These are phyloP conservation scores for Hoplodrina blanda DNA, from an alignment of 2,888 invertebrate genomes.

Conservation along the genomic window DNA sequence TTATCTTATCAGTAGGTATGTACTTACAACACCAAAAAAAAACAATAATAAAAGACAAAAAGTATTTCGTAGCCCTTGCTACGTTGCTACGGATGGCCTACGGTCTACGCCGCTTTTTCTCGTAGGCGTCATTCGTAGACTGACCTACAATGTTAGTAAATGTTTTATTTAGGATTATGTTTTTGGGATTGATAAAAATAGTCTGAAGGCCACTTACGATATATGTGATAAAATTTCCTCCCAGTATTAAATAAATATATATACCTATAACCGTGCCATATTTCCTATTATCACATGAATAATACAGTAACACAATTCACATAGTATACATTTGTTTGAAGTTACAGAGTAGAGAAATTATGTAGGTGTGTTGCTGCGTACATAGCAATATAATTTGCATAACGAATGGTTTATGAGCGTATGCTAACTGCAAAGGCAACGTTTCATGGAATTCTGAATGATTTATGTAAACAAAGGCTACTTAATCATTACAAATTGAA, in stretches of 20 bases:
- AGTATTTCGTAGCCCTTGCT: constrained; percentile 35
- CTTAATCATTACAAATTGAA: constrained; percentile 6
- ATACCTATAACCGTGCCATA: neutral
- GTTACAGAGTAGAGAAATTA: constrained; percentile 12
- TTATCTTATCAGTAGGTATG: constrained; percentile 4
- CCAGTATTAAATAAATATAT: neutral
- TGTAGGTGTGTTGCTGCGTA: constrained; percentile 1
- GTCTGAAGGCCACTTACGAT: neutral
- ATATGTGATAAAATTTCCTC: constrained; percentile 2
- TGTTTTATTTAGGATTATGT: neutral
- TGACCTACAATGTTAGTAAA: constrained; percentile 13
- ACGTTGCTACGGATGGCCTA: constrained; percentile 38
- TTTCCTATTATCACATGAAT: constrained; percentile 1
- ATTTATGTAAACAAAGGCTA: constrained; percentile 12
- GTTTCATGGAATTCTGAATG: constrained; percentile 11
- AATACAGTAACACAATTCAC: constrained; percentile 3
- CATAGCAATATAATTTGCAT: constrained; percentile 16
- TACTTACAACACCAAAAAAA: neutral
- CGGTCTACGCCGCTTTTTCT: constrained; percentile 37
- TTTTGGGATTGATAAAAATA: constrained; percentile 17
- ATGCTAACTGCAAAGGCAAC: constrained; percentile 1
- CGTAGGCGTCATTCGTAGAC: constrained; percentile 30
- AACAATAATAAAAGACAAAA: neutral
- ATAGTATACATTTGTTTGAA: constrained; percentile 13
- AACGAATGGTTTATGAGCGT: constrained; percentile 11